Evolutionary conservation across 2,797 vertebrate genomes (phyloP).

Genomic region (Aeoliscus strigatus): DNA sequence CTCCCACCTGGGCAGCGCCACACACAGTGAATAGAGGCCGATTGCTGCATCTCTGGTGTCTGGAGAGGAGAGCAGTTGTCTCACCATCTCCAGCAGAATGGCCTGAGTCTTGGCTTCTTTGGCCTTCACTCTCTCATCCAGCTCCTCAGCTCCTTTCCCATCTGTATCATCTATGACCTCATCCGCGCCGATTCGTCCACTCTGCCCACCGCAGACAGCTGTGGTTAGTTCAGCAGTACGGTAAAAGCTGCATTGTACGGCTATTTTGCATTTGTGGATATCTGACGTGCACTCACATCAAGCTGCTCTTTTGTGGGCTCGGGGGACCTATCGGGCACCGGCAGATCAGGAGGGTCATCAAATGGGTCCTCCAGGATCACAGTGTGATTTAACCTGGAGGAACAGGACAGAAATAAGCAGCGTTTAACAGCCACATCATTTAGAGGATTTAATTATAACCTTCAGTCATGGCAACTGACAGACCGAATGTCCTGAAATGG

Average conservation of each 20-base stretch:
- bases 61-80: not conserved
- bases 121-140: constrained; percentile 89
- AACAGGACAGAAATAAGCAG: too few relatives aligned
- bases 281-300: constrained; percentile 82
- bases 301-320: constrained; percentile 92
- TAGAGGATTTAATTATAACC: not conserved
- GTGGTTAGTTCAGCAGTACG: not conserved
- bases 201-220: constrained; percentile 68
- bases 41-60: not conserved
- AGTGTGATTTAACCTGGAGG: constrained; percentile 90
- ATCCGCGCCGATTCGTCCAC: constrained; percentile 94
- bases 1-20: constrained; percentile 80
- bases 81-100: constrained; percentile 96
- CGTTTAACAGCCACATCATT: not conserved
- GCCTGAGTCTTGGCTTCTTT: constrained; percentile 96
- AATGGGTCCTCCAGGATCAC: constrained; percentile 95
- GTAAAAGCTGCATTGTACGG: too few relatives aligned
- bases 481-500: constrained; percentile 97
- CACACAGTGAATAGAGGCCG: constrained; percentile 2
- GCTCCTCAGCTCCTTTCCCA: constrained; percentile 82
- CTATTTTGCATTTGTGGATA: too few relatives aligned
- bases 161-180: constrained; percentile 88
- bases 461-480: constrained; percentile 1
- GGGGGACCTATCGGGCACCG: constrained; percentile 88
- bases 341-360: constrained; percentile 86